Evolutionary conservation across 2,888 invertebrate genomes (phyloP), one percentile per base, ranked within the genome.

Genomic region (Agrenia bidenticulata): DNA sequence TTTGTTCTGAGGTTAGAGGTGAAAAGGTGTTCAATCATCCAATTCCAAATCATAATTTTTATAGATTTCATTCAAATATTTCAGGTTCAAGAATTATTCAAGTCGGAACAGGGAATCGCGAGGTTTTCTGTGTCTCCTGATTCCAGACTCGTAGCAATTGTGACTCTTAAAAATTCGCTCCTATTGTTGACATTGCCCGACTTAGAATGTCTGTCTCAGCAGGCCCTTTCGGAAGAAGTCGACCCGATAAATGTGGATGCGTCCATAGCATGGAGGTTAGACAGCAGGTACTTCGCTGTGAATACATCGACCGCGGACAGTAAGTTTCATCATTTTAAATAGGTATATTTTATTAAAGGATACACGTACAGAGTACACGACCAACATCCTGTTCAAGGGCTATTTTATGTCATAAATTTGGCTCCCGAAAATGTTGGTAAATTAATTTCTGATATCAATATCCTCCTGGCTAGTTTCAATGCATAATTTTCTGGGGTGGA

Each of bases 401-500:
- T 41, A 15, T 13, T 42, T 42, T 62, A 42, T 19, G 51, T 56
- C 13, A 49, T 66, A 59, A 41, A 37, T 62, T 68, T 64, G 51
- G 27, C 53, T 64, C 68, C 60, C 63, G 67, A 67, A 64, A 66
- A 67, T 65, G 66, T 73, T 75, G 75, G 74, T 39, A 76, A 68
- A 76, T 63, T 67, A 76, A 69, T 53, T 17, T 56, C 67, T 70
- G 72, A n/a, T 64, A 73, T 66, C 67, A 72, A 63, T 74, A 76
- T 76, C 76, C 76, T 76, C 73, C 73, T 73, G 72, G 66, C 61
- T 69, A 67, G 59, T 69, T 73, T 39, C 17, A 54, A 53, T 45
- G 61, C 26, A 73, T 71, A 73, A 70, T 72, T 69, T 72, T 64
- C 64, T 72, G 72, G 76, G 73, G 76, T 76, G 76, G 76, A 76